phyloP scores from a whole-genome alignment of 2,888 invertebrate species.

The Dryobota labecula region DNA sequence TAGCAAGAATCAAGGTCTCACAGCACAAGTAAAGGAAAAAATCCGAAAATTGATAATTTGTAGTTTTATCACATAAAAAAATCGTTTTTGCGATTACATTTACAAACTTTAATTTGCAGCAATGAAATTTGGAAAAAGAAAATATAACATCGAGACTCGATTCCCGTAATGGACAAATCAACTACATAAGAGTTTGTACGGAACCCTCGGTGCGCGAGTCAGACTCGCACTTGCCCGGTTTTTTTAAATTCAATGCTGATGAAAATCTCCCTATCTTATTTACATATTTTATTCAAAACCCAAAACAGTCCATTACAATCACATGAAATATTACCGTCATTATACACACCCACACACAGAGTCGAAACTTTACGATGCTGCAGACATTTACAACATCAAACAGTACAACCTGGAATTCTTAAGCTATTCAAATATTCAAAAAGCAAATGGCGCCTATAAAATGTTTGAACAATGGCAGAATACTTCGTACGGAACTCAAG shows the following conservation, averaged over 20 bases:
- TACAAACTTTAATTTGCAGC: too few relatives aligned
- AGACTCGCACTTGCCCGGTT: too few relatives aligned
- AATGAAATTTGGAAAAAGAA: too few relatives aligned
- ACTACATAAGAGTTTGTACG: too few relatives aligned
- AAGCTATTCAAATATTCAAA: constrained; percentile 64
- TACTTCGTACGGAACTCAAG: constrained; percentile 47
- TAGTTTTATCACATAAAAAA: too few relatives aligned
- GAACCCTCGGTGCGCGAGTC: too few relatives aligned
- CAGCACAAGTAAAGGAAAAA: too few relatives aligned
- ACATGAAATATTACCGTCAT: constrained; percentile 49
- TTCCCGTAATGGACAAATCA: too few relatives aligned
- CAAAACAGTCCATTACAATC: constrained; percentile 40
- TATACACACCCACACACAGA: constrained; percentile 34
- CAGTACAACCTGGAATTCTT: constrained; percentile 55
- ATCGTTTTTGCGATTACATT: too few relatives aligned
- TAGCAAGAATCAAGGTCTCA: too few relatives aligned
- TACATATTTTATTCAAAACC: constrained; percentile 24
- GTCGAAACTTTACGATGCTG: constrained; percentile 48
- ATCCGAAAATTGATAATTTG: too few relatives aligned
- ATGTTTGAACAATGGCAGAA: constrained; percentile 63
- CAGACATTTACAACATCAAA: constrained; percentile 54
- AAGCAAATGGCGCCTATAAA: constrained; percentile 63
- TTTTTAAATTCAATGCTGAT: constrained; percentile 5
- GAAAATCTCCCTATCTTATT: neutral
- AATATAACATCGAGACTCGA: too few relatives aligned